Percentiles rank a stretch among this genome's conserved stretches.
These are phyloP conservation scores for Argyrosomus regius DNA, from an alignment of 2,797 vertebrate genomes.

Conservation along the genomic window DNA sequence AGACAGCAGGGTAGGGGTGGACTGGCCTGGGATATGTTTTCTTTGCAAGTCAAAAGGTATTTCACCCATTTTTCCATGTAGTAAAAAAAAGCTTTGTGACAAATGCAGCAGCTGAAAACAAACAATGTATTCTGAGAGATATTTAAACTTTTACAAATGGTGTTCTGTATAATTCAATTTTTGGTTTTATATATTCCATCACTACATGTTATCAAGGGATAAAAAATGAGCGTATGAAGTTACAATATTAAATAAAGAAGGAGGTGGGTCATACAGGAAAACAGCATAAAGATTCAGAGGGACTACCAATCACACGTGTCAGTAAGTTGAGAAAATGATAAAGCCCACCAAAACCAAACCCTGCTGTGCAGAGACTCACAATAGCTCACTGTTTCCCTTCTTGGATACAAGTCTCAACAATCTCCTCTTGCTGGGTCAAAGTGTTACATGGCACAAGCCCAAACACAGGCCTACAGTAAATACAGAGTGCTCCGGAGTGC, in stretches of 20 bases:
- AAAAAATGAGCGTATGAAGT: slow-evolving; percentile 8
- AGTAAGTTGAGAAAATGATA: slow-evolving; percentile 78
- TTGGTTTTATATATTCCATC: neutral
- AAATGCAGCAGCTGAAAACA: slow-evolving; percentile 28
- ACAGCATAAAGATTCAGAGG: slow-evolving; percentile 38
- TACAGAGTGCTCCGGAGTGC: slow-evolving; percentile 70
- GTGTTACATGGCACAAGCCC: slow-evolving; percentile 82
- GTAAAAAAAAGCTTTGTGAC: neutral
- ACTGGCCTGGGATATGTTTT: slow-evolving; percentile 23
- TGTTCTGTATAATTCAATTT: neutral
- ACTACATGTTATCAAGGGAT: slow-evolving; percentile 12
- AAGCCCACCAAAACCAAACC: slow-evolving; percentile 70
- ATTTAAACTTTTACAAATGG: slow-evolving; percentile 25
- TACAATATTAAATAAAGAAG: slow-evolving; percentile 35
- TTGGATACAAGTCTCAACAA: slow-evolving; percentile 79
- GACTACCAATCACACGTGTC: slow-evolving; percentile 59
- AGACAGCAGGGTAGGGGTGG: slow-evolving; percentile 11
- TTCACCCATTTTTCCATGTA: slow-evolving; percentile 6
- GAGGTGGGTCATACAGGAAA: slow-evolving; percentile 18
- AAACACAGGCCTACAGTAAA: slow-evolving; percentile 79
- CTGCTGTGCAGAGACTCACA: slow-evolving; percentile 77
- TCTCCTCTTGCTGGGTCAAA: slow-evolving; percentile 79
- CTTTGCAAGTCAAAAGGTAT: slow-evolving; percentile 45
- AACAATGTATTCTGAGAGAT: neutral
- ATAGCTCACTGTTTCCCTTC: slow-evolving; percentile 81